Conservation (phyloP, 2,113 vertebrate species). For the Misgurnus mizolepis region DNA sequence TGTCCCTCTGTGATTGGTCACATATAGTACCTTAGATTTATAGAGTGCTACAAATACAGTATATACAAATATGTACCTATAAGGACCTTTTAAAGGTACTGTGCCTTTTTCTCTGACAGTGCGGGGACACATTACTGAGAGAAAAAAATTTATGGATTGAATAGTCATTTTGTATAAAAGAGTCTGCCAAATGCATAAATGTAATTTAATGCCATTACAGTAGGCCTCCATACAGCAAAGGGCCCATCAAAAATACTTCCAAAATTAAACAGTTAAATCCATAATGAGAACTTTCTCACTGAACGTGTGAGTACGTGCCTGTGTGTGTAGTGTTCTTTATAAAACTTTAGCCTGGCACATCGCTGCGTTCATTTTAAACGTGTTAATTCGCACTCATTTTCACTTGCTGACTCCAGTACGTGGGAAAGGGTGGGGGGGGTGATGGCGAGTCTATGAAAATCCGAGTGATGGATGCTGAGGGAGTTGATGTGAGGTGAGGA, state of each 20-base stretch:
- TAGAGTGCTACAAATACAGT: no score
- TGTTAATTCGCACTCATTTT: constrained; percentile 48
- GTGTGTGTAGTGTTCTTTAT: not conserved
- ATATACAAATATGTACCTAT: no score
- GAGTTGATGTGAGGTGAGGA: constrained; percentile 25
- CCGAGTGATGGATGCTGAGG: constrained; percentile 6
- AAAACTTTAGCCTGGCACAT: not conserved
- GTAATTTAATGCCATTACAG: not conserved
- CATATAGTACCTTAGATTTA: no score
- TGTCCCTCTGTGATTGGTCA: no score
- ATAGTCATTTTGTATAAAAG: not conserved
- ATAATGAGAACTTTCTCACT: constrained; percentile 3
- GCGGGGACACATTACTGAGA: no score
- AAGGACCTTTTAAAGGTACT: no score
- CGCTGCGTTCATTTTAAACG: constrained; percentile 8
- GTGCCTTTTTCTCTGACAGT: no score
- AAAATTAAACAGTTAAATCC: constrained; percentile 1
- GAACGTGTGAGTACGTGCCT: not conserved
- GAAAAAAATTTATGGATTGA: no score
- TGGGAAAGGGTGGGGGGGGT: constrained; percentile 45
- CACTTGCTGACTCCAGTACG: constrained; percentile 33
- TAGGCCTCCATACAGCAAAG: not conserved
- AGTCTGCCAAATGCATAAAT: not conserved
- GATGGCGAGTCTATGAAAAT: constrained; percentile 5
- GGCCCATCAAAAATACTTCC: not conserved